Evolutionary conservation across 2,888 invertebrate species (phyloP).

Genomic region (Congeria kusceri): DNA sequence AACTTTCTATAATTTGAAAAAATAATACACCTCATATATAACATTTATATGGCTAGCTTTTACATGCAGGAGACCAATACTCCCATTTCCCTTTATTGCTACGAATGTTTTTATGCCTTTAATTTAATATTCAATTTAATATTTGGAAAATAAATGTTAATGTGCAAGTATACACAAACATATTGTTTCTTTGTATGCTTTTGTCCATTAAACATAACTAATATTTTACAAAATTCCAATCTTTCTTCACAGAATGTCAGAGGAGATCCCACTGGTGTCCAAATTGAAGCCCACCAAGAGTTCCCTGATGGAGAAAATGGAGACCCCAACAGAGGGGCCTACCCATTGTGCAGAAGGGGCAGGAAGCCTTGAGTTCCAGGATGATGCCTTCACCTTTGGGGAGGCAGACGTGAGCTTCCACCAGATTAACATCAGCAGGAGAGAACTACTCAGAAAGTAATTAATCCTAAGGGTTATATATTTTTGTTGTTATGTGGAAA

Average conservation of each 20-base stretch:
- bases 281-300: constrained; percentile 11
- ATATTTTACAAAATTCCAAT: too few relatives aligned
- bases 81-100: too few relatives aligned
- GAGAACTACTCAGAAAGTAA: constrained; percentile 76
- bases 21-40: too few relatives aligned
- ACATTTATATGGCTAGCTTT: too few relatives aligned
- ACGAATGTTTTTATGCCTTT: too few relatives aligned
- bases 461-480: constrained; percentile 3
- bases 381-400: constrained; percentile 94
- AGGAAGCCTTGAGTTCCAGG: constrained; percentile 76
- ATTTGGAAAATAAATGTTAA: too few relatives aligned
- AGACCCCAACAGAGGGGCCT: constrained; percentile 43
- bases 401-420: constrained; percentile 92
- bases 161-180: too few relatives aligned
- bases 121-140: too few relatives aligned
- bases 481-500: neutral
- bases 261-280: neutral
- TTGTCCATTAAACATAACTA: too few relatives aligned
- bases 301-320: constrained; percentile 12
- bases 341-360: constrained; percentile 67
- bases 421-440: constrained; percentile 87
- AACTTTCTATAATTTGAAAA: too few relatives aligned
- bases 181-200: too few relatives aligned
- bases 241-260: constrained; percentile 19
- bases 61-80: too few relatives aligned